Percentiles rank a stretch among this genome's conserved stretches.
Evolutionary conservation across 37 sponge, comb jelly and placozoan genomes (phyloP).

Genomic region (Chondrilla cf. caribensis): DNA sequence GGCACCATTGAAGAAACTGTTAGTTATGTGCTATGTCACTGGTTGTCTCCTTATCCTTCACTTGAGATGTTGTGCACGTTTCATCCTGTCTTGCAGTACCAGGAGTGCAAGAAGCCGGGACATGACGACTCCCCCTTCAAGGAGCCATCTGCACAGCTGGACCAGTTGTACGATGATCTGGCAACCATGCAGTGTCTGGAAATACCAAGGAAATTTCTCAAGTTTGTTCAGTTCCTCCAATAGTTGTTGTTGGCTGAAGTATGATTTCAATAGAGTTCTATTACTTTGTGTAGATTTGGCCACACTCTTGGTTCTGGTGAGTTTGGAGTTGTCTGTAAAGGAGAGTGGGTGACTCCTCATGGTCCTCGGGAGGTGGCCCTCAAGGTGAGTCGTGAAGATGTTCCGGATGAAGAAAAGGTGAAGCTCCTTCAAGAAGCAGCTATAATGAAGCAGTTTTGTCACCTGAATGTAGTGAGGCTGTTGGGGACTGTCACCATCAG

Average conservation of each 20-base stretch:
- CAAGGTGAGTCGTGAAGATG: neutral
- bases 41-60: too few relatives aligned
- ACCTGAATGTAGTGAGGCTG: neutral
- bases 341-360: neutral
- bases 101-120: too few relatives aligned
- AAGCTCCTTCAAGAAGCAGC: conserved; percentile 9
- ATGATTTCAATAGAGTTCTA: too few relatives aligned
- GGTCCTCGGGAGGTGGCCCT: neutral
- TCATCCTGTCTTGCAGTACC: too few relatives aligned
- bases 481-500: neutral
- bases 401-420: neutral
- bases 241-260: too few relatives aligned
- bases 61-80: too few relatives aligned
- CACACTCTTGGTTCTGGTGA: neutral
- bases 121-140: neutral
- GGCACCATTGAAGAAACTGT: too few relatives aligned
- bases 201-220: neutral
- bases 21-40: too few relatives aligned
- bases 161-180: conserved; percentile 3
- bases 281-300: too few relatives aligned
- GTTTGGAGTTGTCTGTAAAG: conserved; percentile 10
- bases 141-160: neutral
- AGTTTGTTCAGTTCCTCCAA: too few relatives aligned
- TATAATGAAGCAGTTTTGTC: conserved; percentile 4
- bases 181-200: neutral